Evolutionary conservation across 2,797 vertebrate genomes (phyloP).

Genomic region (Girardinus metallicus): DNA sequence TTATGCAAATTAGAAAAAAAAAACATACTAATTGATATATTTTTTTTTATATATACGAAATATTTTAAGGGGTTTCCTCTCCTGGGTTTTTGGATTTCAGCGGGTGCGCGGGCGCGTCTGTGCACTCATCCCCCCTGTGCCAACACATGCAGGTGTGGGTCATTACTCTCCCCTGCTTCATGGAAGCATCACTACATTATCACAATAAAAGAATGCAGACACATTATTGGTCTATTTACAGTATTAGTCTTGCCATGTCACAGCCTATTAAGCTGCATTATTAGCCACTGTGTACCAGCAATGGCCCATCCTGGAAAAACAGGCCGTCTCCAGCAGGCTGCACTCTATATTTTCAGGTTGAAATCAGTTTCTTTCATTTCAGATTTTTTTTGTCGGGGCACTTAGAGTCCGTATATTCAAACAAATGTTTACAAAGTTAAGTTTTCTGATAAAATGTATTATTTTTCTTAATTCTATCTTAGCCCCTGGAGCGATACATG

Average conservation of each 20-base stretch:
- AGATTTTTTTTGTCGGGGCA: too few species aligned
- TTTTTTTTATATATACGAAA: not conserved
- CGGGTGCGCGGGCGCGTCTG: not conserved
- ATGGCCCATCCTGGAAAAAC: conserved; percentile 7
- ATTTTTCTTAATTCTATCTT: conserved; percentile 30
- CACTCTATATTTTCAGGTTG: not conserved
- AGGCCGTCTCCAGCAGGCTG: not conserved
- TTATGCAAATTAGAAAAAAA: conserved; percentile 38
- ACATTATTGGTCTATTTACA: conserved; percentile 18
- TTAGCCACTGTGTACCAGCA: not conserved
- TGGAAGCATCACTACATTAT: conserved; percentile 7
- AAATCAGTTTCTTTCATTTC: not conserved
- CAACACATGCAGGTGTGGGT: conserved; percentile 7
- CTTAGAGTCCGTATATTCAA: not conserved
- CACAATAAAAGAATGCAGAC: conserved; percentile 2
- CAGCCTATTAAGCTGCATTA: conserved; percentile 15
- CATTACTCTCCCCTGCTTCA: conserved; percentile 1
- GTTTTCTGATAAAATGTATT: conserved; percentile 45
- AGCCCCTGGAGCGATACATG: not conserved
- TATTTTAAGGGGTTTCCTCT: conserved; percentile 1
- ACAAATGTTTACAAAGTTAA: not conserved
- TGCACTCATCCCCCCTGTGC: conserved; percentile 4
- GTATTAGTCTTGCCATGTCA: conserved; percentile 12
- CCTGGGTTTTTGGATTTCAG: conserved; percentile 7
- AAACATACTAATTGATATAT: conserved; percentile 17